phyloP scores from a whole-genome alignment of 2,888 invertebrate species.

The Sturmia bella region DNA sequence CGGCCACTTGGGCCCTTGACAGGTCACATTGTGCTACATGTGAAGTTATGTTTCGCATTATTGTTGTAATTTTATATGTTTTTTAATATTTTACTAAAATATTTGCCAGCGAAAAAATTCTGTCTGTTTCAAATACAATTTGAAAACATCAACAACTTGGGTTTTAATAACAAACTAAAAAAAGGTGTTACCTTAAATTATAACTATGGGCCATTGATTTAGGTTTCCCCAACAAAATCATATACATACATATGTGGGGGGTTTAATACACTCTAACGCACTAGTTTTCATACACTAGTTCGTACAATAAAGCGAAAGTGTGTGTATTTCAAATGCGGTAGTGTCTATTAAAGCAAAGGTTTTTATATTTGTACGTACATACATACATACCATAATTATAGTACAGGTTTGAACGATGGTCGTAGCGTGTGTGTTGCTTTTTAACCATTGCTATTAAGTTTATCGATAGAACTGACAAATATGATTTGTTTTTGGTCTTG shows the following conservation, averaged over 20 bases:
- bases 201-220: conserved; percentile 34
- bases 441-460: conserved; percentile 33
- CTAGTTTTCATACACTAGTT: not conserved
- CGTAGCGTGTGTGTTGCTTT: not conserved
- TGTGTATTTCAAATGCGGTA: conserved; percentile 34
- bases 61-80: too few species aligned
- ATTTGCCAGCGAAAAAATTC: not conserved
- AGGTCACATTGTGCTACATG: too few species aligned
- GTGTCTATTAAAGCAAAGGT: conserved; percentile 4
- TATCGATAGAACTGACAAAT: conserved; percentile 23
- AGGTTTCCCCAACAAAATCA: conserved; percentile 34
- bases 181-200: conserved; percentile 39
- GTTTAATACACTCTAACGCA: not conserved
- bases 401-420: not conserved
- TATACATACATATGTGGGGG: not conserved
- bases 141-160: conserved; percentile 7
- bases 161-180: conserved; percentile 15
- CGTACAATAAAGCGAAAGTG: not conserved
- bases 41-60: too few species aligned
- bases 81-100: not conserved
- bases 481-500: not conserved
- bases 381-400: not conserved
- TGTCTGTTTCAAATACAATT: too few species aligned
- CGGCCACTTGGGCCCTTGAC: too few species aligned
- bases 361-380: not conserved